phyloP scores from a whole-genome alignment of 2,888 invertebrate genomes.

The Caenorhabditis sulstoni region DNA sequence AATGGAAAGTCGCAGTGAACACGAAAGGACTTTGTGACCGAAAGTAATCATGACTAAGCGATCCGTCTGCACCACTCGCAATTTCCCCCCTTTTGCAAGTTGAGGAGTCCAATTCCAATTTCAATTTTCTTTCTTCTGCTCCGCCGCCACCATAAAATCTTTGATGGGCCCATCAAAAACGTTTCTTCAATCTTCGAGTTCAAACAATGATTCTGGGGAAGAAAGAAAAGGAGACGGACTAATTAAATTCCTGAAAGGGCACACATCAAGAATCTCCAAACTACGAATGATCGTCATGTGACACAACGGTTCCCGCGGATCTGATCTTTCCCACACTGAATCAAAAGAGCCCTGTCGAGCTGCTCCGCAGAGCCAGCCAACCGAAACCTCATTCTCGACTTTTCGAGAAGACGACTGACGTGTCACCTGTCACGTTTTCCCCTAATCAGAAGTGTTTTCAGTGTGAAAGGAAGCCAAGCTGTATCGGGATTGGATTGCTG shows the following conservation, averaged over 20 bases:
- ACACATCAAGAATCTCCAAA: background rate
- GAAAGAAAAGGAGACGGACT: slow-evolving; percentile 15
- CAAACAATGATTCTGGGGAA: slow-evolving; percentile 33
- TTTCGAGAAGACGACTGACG: too few species aligned
- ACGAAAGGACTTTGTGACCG: slow-evolving; percentile 16
- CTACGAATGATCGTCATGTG: slow-evolving; percentile 13
- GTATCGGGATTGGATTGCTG: slow-evolving; percentile 45
- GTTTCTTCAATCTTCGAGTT: slow-evolving; percentile 30
- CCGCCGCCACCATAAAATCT: slow-evolving; percentile 29
- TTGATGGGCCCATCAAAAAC: slow-evolving; percentile 27
- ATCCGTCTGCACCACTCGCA: slow-evolving; percentile 18
- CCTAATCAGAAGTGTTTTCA: background rate
- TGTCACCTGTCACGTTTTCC: background rate
- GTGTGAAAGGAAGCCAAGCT: slow-evolving; percentile 27
- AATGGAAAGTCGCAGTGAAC: too few species aligned
- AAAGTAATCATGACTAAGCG: slow-evolving; percentile 34
- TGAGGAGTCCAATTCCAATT: slow-evolving; percentile 35
- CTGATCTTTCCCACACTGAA: slow-evolving; percentile 39
- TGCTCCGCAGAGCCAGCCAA: background rate
- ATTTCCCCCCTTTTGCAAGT: slow-evolving; percentile 36
- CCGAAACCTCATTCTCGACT: too few species aligned
- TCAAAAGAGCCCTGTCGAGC: slow-evolving; percentile 11
- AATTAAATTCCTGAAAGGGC: background rate
- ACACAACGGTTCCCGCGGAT: slow-evolving; percentile 4
- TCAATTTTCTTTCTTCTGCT: slow-evolving; percentile 26